Evolutionary conservation across 2,888 invertebrate genomes (phyloP), one percentile per base, ranked within the genome.

Genomic region (Dione vanillae): DNA sequence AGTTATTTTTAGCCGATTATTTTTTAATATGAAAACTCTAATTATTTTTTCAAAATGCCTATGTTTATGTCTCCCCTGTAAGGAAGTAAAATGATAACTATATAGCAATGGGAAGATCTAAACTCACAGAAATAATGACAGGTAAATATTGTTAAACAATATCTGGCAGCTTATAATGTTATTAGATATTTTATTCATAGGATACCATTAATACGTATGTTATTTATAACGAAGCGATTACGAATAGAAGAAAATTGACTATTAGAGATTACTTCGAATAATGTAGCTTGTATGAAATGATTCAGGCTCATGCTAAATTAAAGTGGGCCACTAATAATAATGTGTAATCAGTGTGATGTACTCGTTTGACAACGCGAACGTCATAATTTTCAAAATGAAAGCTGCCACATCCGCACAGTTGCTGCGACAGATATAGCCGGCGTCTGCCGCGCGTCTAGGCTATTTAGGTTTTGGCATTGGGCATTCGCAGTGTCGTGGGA

Each of bases 381-480:
- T 41, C 81, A 78, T 78, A 77, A 83, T 82, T 81, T 79, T 82
- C 82, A 80, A 83, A 86, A 85, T 84, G 81, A 84, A 77, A 82
- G 78, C 82, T 77, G 77, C 77, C 80, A 67, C 67, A 67, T 66
- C 64, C 59, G 65, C 49, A 49, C 68, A 76, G 88, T 90, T 85
- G 83, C 88, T 76, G 87, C 80, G 90, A 86, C 91, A 83, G 87
- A 91, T 92, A 87, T 92, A 92, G 90, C 87, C 71, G 80, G 81
- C 85, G 92, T 93, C 92, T 93, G 91, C 84, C 84, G 83, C 87
- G 89, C 89, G 92, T 92, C 92, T 92, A 92, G 91, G 90, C 88
- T 92, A 92, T 92, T 90, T 89, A 86, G 85, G 84, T 87, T 89
- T 91, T 91, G 91, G 91, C 91, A 91, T 90, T 90, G 91, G 89